phyloP scores from a whole-genome alignment of 2,888 invertebrate genomes.

The Tanypteryx hageni region DNA sequence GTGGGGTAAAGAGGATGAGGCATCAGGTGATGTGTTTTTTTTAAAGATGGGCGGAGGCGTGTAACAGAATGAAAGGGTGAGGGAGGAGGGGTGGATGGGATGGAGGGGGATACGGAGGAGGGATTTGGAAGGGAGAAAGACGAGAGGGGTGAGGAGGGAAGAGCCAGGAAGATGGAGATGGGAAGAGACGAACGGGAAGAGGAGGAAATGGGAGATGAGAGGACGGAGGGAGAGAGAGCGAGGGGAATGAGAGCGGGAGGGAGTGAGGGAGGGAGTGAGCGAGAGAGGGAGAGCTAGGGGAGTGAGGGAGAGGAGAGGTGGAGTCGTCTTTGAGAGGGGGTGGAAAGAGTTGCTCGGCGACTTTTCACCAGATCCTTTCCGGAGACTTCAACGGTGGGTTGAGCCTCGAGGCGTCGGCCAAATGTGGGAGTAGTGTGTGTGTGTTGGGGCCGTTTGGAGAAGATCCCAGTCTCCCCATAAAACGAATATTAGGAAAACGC shows the following conservation, averaged over 20 bases:
- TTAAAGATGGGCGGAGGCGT: constrained; percentile 33
- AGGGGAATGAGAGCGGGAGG: neutral
- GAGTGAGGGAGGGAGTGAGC: too few relatives aligned
- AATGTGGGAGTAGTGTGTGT: constrained; percentile 43
- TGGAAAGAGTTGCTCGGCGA: constrained; percentile 37
- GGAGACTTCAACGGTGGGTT: constrained; percentile 53
- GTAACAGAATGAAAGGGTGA: constrained; percentile 50
- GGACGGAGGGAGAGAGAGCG: neutral
- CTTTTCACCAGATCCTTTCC: constrained; percentile 6
- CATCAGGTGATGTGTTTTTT: constrained; percentile 33
- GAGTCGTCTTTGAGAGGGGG: neutral
- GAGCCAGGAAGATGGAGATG: neutral
- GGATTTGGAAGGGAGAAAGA: neutral
- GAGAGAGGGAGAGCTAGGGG: neutral
- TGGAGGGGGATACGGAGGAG: neutral
- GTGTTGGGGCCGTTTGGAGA: neutral
- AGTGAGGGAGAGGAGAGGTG: neutral
- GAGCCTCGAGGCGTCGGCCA: constrained; percentile 17
- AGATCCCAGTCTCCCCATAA: constrained; percentile 40
- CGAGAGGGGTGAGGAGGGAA: neutral
- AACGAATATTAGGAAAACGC: constrained; percentile 46
- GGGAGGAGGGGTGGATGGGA: neutral
- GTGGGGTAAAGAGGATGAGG: neutral
- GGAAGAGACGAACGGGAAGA: neutral
- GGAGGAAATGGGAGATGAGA: neutral